Evolutionary conservation across 1,140 invertebrate species (phyloP).

Genomic region (Cephus cinctus): DNA sequence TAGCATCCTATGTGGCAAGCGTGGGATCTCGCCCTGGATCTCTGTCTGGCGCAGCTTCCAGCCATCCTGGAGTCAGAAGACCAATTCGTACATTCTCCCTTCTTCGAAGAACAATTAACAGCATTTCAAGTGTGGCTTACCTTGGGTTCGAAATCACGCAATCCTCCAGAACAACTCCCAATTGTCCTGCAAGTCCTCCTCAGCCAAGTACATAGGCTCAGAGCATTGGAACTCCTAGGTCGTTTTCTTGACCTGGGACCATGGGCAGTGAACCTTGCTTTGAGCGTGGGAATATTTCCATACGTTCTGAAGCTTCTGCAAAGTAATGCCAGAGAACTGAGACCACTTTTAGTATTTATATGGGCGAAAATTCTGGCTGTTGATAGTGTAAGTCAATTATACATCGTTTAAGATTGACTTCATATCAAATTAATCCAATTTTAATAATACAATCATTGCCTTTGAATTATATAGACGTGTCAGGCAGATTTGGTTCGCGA

Average conservation of each 20-base stretch:
- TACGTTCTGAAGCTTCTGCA: slow-evolving; percentile 96
- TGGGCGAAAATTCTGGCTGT: slow-evolving; percentile 99
- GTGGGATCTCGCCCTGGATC: slow-evolving; percentile 96
- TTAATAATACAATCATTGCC: slow-evolving; percentile 12
- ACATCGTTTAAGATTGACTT: slow-evolving; percentile 3
- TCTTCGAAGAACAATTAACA: slow-evolving; percentile 97
- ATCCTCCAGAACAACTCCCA: slow-evolving; percentile 93
- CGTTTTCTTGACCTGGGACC: slow-evolving; percentile 94
- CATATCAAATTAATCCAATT: slow-evolving; percentile 12
- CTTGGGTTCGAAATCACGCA: slow-evolving; percentile 72
- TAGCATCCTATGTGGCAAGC: slow-evolving; percentile 89
- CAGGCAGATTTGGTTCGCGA: slow-evolving; percentile 95
- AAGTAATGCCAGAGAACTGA: slow-evolving; percentile 87
- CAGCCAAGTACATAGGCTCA: slow-evolving; percentile 93
- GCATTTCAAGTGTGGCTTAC: slow-evolving; percentile 98
- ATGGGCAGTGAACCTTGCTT: slow-evolving; percentile 94
- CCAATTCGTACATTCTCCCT: slow-evolving; percentile 77
- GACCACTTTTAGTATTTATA: slow-evolving; percentile 93
- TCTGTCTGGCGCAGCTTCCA: slow-evolving; percentile 88
- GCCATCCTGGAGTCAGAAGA: slow-evolving; percentile 67
- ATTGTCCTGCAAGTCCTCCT: slow-evolving; percentile 97
- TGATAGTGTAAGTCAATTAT: slow-evolving; percentile 73
- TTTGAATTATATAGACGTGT: slow-evolving; percentile 66
- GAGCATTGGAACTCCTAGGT: slow-evolving; percentile 93
- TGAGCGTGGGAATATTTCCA: slow-evolving; percentile 98